Evolutionary conservation across 1,140 invertebrate species (phyloP).

Genomic region (Lepidurus arcticus): DNA sequence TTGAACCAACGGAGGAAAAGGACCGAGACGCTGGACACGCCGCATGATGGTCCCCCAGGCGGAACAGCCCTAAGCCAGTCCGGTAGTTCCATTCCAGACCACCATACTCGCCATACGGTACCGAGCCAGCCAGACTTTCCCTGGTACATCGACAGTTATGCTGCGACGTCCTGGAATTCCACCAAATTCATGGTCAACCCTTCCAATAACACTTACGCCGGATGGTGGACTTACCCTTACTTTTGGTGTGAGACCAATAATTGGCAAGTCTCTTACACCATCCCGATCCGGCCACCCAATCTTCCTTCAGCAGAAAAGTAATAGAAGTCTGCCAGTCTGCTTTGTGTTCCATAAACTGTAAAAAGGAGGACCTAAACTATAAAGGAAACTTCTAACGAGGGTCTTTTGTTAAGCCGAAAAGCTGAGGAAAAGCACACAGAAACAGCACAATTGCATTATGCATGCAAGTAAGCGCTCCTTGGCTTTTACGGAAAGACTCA

Average conservation of each 20-base stretch:
- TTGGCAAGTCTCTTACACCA: slow-evolving; percentile 72
- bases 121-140: slow-evolving; percentile 15
- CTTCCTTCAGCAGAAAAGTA: background rate
- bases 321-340: background rate
- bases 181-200: slow-evolving; percentile 63
- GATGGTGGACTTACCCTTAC: slow-evolving; percentile 75
- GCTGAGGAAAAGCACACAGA: too few species aligned
- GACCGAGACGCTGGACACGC: background rate
- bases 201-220: slow-evolving; percentile 56
- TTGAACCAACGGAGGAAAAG: background rate
- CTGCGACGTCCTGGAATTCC: slow-evolving; percentile 42
- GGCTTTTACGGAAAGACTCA: too few species aligned
- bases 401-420: too few species aligned
- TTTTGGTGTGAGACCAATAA: slow-evolving; percentile 62
- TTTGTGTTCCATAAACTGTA: background rate
- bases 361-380: too few species aligned
- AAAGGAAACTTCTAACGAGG: too few species aligned
- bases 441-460: too few species aligned
- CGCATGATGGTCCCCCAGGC: background rate
- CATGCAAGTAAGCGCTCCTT: too few species aligned
- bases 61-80: background rate
- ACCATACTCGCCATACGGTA: background rate
- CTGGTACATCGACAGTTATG: slow-evolving; percentile 32
- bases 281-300: slow-evolving; percentile 50
- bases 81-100: background rate